phyloP scores from a whole-genome alignment of 2,888 invertebrate genomes.

The Escarpia spicata region DNA sequence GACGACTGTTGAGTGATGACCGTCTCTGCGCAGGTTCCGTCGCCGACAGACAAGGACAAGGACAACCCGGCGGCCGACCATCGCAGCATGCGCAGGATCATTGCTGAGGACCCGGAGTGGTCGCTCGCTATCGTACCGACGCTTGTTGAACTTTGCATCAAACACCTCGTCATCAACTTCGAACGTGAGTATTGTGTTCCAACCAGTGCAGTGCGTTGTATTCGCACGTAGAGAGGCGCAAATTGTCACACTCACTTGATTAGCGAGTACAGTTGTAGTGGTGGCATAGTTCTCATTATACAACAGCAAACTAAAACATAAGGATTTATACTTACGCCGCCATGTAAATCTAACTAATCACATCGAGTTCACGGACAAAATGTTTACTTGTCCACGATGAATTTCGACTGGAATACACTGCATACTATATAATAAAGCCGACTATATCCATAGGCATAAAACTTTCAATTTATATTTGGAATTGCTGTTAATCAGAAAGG shows the following conservation, averaged over 20 bases:
- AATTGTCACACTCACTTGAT: no score
- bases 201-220: no score
- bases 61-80: constrained; percentile 43
- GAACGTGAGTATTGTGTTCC: constrained; percentile 53
- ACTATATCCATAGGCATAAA: not conserved
- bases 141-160: constrained; percentile 59
- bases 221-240: no score
- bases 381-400: not conserved
- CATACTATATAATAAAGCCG: not conserved
- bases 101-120: constrained; percentile 66
- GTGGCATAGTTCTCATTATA: no score
- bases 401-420: not conserved
- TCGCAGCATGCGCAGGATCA: constrained; percentile 57
- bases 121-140: constrained; percentile 64
- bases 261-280: no score
- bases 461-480: no score
- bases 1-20: not conserved
- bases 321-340: no score
- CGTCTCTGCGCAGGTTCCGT: not conserved
- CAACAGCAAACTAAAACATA: no score
- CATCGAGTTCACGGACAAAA: not conserved
- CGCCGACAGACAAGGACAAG: constrained; percentile 18
- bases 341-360: not conserved
- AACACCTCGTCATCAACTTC: constrained; percentile 62
- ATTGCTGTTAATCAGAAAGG: no score